Conservation (phyloP, 2,113 vertebrate species). For the Pterocles burchelli region DNA sequence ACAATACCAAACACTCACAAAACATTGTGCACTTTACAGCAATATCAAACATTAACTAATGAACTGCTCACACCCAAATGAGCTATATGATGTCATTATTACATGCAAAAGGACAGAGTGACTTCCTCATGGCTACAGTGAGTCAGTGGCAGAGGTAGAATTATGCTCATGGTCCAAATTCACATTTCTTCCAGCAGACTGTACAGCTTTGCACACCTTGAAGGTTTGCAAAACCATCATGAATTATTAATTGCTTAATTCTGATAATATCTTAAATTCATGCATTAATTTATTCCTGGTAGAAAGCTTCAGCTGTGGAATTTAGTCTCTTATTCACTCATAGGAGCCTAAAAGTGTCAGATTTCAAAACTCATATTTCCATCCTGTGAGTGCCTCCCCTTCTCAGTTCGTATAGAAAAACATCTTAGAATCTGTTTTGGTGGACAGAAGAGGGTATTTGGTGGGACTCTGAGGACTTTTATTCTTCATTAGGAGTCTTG, state of each 20-base stretch:
- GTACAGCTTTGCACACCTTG: not conserved
- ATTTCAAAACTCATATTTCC: not conserved
- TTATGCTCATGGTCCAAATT: not conserved
- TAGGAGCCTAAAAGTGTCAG: not conserved
- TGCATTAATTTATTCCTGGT: not conserved
- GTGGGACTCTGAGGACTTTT: not conserved
- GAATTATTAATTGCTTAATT: not conserved
- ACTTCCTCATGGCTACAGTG: conserved; percentile 33
- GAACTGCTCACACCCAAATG: conserved; percentile 47
- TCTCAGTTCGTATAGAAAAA: not conserved
- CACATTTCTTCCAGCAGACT: not conserved
- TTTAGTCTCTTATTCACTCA: not conserved
- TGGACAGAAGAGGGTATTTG: not conserved
- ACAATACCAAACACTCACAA: not conserved
- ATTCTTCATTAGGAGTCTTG: not conserved
- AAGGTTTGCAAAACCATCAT: not conserved
- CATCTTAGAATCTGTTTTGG: not conserved
- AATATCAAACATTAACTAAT: conserved; percentile 47
- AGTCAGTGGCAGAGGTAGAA: not conserved
- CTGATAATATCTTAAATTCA: not conserved
- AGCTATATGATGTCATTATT: not conserved
- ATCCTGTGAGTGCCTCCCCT: not conserved
- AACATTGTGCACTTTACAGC: conserved; percentile 46
- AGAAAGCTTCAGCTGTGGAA: not conserved
- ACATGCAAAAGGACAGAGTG: not conserved